A percentile compares a stretch with the other conserved stretches of the same genome.
Conservation (phyloP, 1,140 invertebrate species). For the Lerema accius region DNA sequence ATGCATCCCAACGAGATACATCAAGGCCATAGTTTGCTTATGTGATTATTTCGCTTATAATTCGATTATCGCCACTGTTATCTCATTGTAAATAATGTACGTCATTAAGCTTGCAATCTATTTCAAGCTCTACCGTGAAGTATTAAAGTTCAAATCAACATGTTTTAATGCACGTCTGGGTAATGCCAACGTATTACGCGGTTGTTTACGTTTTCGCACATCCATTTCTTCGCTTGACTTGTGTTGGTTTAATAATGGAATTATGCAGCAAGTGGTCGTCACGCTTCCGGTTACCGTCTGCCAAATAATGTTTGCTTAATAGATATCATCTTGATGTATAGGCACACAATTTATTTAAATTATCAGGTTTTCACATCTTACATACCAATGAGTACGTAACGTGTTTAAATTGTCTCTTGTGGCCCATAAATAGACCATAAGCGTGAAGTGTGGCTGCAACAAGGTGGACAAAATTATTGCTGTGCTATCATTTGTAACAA, state of each 20-base stretch:
- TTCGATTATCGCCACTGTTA: conserved; percentile 21
- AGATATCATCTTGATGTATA: background rate
- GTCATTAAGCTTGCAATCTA: background rate
- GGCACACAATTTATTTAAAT: background rate
- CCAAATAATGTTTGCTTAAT: conserved; percentile 4
- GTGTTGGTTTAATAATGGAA: conserved; percentile 30
- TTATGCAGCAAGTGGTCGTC: conserved; percentile 20
- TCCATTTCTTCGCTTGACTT: conserved; percentile 25
- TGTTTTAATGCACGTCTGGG: conserved; percentile 6
- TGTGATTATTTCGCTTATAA: conserved; percentile 31
- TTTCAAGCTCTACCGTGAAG: conserved; percentile 2
- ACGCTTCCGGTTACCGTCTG: conserved; percentile 5
- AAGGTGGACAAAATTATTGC: too few species aligned
- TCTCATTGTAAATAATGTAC: conserved; percentile 7
- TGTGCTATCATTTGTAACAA: too few species aligned
- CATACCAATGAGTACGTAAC: background rate
- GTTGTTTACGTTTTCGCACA: conserved; percentile 23
- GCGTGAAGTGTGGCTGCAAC: too few species aligned
- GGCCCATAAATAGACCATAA: too few species aligned
- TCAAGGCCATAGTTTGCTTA: conserved; percentile 18
- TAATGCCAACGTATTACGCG: conserved; percentile 25
- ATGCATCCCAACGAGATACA: conserved; percentile 8
- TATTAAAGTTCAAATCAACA: conserved; percentile 4
- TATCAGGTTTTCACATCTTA: background rate
- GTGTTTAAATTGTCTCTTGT: background rate